Base-by-base conservation (phyloP, 2,888 invertebrate species). In the Ormyrus labotus region DNA sequence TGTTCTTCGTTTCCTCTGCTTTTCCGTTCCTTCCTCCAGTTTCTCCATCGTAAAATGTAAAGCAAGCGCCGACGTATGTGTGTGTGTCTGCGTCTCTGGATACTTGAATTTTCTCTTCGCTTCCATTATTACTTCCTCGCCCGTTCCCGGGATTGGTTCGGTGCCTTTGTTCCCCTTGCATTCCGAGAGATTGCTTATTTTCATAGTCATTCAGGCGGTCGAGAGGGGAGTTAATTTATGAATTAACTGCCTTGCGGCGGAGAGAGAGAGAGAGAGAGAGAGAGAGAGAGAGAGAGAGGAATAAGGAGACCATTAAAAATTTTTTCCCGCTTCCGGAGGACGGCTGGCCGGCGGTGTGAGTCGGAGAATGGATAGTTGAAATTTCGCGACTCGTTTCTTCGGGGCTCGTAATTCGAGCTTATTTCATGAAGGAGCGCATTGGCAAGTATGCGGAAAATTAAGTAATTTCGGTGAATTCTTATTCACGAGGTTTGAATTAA, bases 171-270 rank as follows among this genome's bases (percentile, higher is more conserved):
- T 4, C 13, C 57, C 13, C n/a, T 57, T 34, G 57, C 47, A 57
- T 47, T 55, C 69, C 11, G 47, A 34, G 69, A 57, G 69, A 69
- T 69, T 57, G 69, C 69, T 69, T 69, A 57, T 57, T 69, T 69
- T 57, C 69, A 69, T 57, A 69, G 69, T 57, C 47, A 69, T 69
- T 57, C 57, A 69, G 7, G 51, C 53, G 53, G 34, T 34, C 34
- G 34, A 34, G 34, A 34, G 34, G 34, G 34, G 45, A 57, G 55
- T 69, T 69, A 69, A 69, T 69, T 69, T 60, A 70, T 70, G 70
- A 70, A 70, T 55, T 57, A 69, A 47, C 45, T 8, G 57, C 11
- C 34, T 34, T 10, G 53, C 57, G 57, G n/a, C 4, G 11, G 69
- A 69, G 47, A 13, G 57, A 34, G 45, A 57, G 57, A 10, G 19